These are phyloP conservation scores for Musca vetustissima DNA, from an alignment of 1,140 invertebrate species.

Conservation along the genomic window DNA sequence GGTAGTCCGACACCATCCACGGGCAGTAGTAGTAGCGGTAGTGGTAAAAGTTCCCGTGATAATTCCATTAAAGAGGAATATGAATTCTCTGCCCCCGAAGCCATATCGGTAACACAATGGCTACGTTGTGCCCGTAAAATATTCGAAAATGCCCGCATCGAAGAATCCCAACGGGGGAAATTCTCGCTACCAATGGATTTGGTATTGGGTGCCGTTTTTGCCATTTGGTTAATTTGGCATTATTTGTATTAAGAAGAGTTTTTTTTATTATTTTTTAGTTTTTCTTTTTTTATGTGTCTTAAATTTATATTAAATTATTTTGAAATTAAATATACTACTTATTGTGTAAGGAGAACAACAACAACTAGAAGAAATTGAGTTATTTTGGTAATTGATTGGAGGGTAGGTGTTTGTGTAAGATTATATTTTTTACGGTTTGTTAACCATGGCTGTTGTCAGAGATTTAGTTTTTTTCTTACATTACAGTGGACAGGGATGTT, in stretches of 20 bases:
- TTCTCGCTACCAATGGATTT: constrained; percentile 50
- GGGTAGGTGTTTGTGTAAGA: too few relatives aligned
- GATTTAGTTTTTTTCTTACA: too few relatives aligned
- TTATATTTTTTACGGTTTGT: too few relatives aligned
- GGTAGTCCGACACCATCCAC: constrained; percentile 27
- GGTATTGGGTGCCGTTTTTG: constrained; percentile 40
- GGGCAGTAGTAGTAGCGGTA: background rate
- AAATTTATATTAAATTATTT: constrained; percentile 13
- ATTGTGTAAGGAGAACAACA: too few relatives aligned
- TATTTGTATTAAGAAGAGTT: constrained; percentile 28
- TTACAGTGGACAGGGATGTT: too few relatives aligned
- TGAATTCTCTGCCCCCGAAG: constrained; percentile 42
- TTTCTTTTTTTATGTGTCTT: background rate
- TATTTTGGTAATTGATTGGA: too few relatives aligned
- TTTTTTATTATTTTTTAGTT: constrained; percentile 4
- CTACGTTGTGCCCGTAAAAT: constrained; percentile 46
- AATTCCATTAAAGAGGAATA: constrained; percentile 36
- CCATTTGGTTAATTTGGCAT: constrained; percentile 51
- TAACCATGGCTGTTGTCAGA: too few relatives aligned
- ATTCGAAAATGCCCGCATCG: constrained; percentile 42
- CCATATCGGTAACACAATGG: constrained; percentile 47
- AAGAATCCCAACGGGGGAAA: constrained; percentile 38
- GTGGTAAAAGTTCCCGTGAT: constrained; percentile 25
- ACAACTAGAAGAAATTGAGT: too few relatives aligned
- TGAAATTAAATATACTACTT: background rate